Conservation (phyloP, 2,888 invertebrate genomes). For the Tinea trinotella region DNA sequence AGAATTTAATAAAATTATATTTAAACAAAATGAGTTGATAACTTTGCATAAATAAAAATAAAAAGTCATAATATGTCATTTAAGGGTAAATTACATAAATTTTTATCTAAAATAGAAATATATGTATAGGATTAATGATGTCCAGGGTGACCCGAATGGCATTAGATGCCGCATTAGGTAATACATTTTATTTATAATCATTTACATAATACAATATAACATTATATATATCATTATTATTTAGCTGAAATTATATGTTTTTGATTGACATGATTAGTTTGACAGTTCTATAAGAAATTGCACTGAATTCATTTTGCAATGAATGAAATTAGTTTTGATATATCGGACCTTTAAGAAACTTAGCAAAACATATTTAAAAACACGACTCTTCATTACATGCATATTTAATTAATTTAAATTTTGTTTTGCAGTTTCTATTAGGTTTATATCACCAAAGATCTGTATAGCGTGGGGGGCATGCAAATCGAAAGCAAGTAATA, state of each 20-base stretch:
- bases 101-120: too few relatives aligned
- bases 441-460: slow-evolving; percentile 36
- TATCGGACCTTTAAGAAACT: not conserved
- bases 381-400: not conserved
- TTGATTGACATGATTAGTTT: too few relatives aligned
- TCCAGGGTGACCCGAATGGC: slow-evolving; percentile 42
- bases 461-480: slow-evolving; percentile 37
- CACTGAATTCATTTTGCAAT: slow-evolving; percentile 18
- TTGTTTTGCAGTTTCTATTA: slow-evolving; percentile 53
- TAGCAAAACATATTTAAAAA: not conserved
- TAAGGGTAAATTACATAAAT: too few relatives aligned
- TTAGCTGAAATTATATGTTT: too few relatives aligned
- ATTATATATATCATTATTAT: too few relatives aligned
- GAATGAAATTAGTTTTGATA: too few relatives aligned
- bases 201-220: too few relatives aligned
- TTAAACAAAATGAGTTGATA: too few relatives aligned
- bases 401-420: slow-evolving; percentile 20
- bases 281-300: too few relatives aligned
- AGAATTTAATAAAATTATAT: too few relatives aligned
- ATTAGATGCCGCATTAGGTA: slow-evolving; percentile 48
- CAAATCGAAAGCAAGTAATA: slow-evolving; percentile 33
- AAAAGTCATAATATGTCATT: too few relatives aligned
- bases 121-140: slow-evolving; percentile 35
- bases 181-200: slow-evolving; percentile 23
- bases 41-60: too few relatives aligned